Conservation (phyloP, 2,888 invertebrate species). For the Brachyopa scutellaris region DNA sequence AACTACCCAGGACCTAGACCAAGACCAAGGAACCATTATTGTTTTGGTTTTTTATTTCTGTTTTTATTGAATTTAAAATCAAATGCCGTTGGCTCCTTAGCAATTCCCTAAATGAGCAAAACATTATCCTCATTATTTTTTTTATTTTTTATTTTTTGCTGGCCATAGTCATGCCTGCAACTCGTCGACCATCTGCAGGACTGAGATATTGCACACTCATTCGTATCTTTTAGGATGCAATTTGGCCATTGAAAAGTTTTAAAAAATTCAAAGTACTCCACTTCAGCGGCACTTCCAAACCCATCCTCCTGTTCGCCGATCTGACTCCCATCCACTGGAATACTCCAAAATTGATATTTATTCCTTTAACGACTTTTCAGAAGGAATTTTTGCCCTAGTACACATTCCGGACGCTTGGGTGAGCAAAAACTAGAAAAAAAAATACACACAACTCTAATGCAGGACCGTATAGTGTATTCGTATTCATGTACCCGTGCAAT, state of each 20-base stretch:
- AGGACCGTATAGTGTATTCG: slow-evolving; percentile 16
- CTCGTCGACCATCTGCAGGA: slow-evolving; percentile 23
- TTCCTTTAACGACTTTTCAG: slow-evolving; percentile 63
- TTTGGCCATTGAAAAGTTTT: slow-evolving; percentile 59
- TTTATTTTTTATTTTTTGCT: too few species aligned
- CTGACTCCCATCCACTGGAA: not conserved
- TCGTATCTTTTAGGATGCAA: slow-evolving; percentile 61
- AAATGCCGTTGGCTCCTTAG: slow-evolving; percentile 53
- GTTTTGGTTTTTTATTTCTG: not conserved
- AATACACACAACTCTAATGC: slow-evolving; percentile 55
- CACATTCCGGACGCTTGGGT: slow-evolving; percentile 46
- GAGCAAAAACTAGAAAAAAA: too few species aligned
- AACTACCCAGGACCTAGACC: too few species aligned
- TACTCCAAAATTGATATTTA: slow-evolving; percentile 68
- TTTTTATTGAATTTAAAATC: slow-evolving; percentile 53
- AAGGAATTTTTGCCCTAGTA: slow-evolving; percentile 40
- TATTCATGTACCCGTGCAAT: slow-evolving; percentile 24
- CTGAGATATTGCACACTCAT: slow-evolving; percentile 44
- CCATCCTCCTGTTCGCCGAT: not conserved
- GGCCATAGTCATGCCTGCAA: not conserved
- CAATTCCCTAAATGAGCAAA: slow-evolving; percentile 60
- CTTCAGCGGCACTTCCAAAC: slow-evolving; percentile 42
- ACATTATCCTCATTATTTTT: slow-evolving; percentile 34
- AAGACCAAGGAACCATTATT: too few species aligned
- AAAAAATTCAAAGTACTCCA: slow-evolving; percentile 55